These are phyloP conservation scores for Pleuronectes platessa DNA, from an alignment of 2,113 vertebrate genomes.

Conservation along the genomic window DNA sequence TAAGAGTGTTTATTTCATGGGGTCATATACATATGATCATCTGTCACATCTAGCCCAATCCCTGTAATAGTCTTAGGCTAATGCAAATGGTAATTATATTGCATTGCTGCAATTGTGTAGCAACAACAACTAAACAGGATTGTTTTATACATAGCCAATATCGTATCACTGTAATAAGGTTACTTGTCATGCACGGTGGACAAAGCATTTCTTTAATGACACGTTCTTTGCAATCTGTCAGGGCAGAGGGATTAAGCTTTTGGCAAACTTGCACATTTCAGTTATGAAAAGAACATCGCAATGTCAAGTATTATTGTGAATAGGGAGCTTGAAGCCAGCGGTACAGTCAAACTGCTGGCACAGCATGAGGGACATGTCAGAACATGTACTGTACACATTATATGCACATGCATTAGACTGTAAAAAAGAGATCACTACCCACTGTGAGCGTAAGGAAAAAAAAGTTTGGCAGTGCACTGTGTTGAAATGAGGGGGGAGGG, in stretches of 20 bases:
- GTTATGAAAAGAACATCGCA: neutral
- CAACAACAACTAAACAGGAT: neutral
- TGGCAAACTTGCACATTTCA: neutral
- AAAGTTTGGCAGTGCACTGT: slow-evolving; percentile 45
- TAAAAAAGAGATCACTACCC: neutral
- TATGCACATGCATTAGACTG: neutral
- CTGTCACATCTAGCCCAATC: no score
- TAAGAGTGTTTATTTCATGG: no score
- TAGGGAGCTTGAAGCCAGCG: neutral
- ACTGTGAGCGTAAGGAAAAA: neutral
- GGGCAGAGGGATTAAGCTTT: slow-evolving; percentile 10
- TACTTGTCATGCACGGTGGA: no score
- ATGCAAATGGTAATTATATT: neutral
- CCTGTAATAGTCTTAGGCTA: no score
- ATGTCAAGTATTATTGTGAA: neutral
- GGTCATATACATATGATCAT: no score
- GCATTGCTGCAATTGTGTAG: neutral
- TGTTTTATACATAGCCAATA: neutral
- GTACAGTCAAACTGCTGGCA: neutral
- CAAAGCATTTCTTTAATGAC: no score
- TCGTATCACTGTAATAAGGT: neutral
- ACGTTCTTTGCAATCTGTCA: neutral
- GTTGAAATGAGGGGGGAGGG: neutral
- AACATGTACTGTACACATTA: neutral
- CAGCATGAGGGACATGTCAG: neutral